A percentile compares a stretch with the other conserved stretches of the same genome.
Evolutionary conservation across 2,888 invertebrate species (phyloP).

Genomic region (Pollenia griseotomentosa): DNA sequence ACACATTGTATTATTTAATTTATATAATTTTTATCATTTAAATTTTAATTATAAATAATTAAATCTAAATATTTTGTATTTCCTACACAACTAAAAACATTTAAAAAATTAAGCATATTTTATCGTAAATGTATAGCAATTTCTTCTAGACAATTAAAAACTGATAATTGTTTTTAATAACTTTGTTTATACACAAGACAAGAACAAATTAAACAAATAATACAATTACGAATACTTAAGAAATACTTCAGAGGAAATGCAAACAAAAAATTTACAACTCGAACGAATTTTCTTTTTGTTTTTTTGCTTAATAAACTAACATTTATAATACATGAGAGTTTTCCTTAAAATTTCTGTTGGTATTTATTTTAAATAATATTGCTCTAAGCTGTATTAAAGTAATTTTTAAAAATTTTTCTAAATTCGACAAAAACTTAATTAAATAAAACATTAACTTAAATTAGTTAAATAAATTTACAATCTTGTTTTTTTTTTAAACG

Average conservation of each 20-base stretch:
- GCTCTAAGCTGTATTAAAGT: slow-evolving; percentile 39
- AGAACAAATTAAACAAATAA: background rate
- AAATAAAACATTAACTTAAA: slow-evolving; percentile 21
- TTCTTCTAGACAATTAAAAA: slow-evolving; percentile 35
- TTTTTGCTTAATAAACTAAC: slow-evolving; percentile 26
- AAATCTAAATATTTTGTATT: slow-evolving; percentile 63
- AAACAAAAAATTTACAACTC: slow-evolving; percentile 30
- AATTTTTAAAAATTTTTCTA: slow-evolving; percentile 54
- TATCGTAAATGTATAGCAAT: slow-evolving; percentile 55
- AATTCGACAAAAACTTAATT: slow-evolving; percentile 46
- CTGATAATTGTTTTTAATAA: slow-evolving; percentile 19
- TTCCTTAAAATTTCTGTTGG: slow-evolving; percentile 2
- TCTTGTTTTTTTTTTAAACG: slow-evolving; percentile 4
- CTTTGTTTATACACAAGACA: slow-evolving; percentile 31
- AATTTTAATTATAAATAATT: slow-evolving; percentile 64
- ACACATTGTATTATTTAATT: slow-evolving; percentile 50
- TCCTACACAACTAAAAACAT: slow-evolving; percentile 70
- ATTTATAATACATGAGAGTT: background rate
- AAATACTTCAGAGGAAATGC: slow-evolving; percentile 12
- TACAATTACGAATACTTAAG: background rate
- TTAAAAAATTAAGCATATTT: slow-evolving; percentile 48
- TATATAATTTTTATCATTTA: slow-evolving; percentile 38
- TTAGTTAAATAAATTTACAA: slow-evolving; percentile 37
- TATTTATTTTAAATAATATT: slow-evolving; percentile 10
- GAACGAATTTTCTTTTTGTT: slow-evolving; percentile 5